phyloP scores from a whole-genome alignment of 2,797 vertebrate genomes.

The Graptemys geographica region DNA sequence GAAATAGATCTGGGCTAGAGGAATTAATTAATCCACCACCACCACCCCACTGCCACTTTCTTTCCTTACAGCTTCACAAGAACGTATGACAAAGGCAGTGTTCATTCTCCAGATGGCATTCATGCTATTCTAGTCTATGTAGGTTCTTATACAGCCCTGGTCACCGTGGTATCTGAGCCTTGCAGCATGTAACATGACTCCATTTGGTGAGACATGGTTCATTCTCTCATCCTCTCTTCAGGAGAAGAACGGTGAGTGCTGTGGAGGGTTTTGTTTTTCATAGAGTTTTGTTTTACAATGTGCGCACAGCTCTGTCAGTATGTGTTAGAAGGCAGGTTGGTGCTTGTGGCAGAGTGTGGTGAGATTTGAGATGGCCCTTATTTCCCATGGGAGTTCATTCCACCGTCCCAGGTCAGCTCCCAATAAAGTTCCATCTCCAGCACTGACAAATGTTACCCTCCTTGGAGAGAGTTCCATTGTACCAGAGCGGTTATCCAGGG shows the following conservation, averaged over 20 bases:
- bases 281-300: fast-evolving
- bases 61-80: background rate
- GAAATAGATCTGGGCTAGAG: background rate
- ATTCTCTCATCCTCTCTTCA: background rate
- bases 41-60: background rate
- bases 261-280: background rate
- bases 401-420: background rate
- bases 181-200: background rate
- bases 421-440: background rate
- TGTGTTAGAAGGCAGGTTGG: background rate
- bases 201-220: background rate
- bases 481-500: background rate
- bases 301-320: background rate
- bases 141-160: background rate
- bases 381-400: background rate
- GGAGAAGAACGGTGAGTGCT: background rate
- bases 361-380: background rate
- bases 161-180: background rate
- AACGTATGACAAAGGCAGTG: background rate
- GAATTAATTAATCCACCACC: background rate
- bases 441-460: background rate
- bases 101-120: background rate
- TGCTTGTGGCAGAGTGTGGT: background rate
- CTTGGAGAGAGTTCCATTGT: no score
- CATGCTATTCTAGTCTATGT: background rate